Conservation (phyloP, 2,797 vertebrate genomes). For the Hydrophis major region DNA sequence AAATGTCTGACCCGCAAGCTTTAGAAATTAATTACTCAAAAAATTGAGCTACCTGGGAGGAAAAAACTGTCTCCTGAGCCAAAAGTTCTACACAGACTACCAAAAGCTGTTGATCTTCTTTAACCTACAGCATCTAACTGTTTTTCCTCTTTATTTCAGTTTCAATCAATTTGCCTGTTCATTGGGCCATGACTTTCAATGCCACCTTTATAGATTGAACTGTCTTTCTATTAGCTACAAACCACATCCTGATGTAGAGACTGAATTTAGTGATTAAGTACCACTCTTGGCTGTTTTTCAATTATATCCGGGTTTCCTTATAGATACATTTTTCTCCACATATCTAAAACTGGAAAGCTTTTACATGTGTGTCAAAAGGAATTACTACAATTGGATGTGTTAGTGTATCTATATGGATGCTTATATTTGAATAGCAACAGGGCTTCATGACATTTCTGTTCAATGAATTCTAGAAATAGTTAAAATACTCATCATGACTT, state of each 20-base stretch:
- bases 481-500: neutral
- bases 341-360: neutral
- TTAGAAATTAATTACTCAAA: neutral
- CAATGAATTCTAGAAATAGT: constrained; percentile 4
- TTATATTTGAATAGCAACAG: neutral
- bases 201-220: neutral
- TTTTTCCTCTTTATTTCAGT: constrained; percentile 1
- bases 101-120: neutral
- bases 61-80: neutral
- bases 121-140: neutral
- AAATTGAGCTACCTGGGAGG: neutral
- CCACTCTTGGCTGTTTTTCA: neutral
- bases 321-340: neutral
- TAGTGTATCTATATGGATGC: neutral
- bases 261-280: neutral
- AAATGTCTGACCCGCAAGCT: neutral
- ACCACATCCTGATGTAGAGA: neutral
- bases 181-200: neutral
- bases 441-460: neutral
- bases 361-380: neutral
- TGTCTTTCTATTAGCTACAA: constrained; percentile 1
- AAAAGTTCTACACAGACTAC: neutral
- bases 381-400: neutral
- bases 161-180: constrained; percentile 21
- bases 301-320: neutral